Evolutionary conservation across 2,113 vertebrate species (phyloP).

Genomic region (Phoxinus phoxinus): DNA sequence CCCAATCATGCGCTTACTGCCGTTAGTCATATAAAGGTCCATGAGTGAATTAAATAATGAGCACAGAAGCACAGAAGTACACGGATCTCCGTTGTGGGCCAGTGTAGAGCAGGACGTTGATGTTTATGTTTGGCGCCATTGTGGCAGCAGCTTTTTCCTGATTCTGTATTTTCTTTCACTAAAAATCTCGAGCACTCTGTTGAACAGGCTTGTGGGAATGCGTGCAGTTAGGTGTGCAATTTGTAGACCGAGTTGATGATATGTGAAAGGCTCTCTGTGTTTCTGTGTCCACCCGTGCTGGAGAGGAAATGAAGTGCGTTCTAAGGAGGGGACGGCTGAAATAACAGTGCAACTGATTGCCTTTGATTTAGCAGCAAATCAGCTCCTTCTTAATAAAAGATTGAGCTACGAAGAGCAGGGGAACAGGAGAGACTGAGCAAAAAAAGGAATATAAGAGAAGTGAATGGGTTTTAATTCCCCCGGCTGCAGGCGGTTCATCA

Average conservation of each 20-base stretch:
- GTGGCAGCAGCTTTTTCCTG: background rate
- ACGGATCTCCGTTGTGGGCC: background rate
- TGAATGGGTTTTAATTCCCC: constrained; percentile 51
- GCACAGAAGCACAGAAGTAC: background rate
- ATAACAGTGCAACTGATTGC: constrained; percentile 50
- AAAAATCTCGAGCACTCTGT: background rate
- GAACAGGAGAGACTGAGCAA: too few relatives aligned
- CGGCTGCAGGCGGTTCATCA: constrained; percentile 34
- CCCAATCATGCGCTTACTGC: constrained; percentile 13
- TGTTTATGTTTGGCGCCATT: background rate
- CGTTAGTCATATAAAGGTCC: constrained; percentile 28
- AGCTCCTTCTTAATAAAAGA: constrained; percentile 42
- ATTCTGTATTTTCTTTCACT: background rate
- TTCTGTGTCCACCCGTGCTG: background rate
- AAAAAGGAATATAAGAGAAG: background rate
- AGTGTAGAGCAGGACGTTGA: background rate
- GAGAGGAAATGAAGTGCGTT: background rate
- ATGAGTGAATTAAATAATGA: constrained; percentile 30
- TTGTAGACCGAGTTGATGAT: background rate
- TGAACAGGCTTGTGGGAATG: background rate
- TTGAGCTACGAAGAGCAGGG: too few relatives aligned
- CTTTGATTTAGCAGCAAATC: constrained; percentile 45
- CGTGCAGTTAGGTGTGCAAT: background rate
- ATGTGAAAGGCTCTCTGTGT: background rate
- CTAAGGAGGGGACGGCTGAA: background rate